Evolutionary conservation across 1,140 invertebrate species (phyloP).

Genomic region (Drosophila pseudoananassae): DNA sequence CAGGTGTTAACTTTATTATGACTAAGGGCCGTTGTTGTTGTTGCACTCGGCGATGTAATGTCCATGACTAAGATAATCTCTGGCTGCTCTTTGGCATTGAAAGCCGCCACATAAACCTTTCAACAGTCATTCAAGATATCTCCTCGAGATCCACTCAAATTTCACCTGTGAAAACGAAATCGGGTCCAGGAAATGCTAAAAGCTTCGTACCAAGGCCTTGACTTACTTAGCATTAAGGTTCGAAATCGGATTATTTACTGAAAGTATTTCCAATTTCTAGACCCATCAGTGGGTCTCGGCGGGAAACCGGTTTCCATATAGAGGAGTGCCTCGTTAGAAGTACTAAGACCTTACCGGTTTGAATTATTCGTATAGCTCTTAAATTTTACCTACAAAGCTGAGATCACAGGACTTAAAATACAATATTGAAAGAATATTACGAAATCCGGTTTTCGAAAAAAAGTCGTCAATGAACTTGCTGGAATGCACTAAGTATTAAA

Average conservation of each 20-base stretch:
- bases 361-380: conserved; percentile 13
- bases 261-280: conserved; percentile 34
- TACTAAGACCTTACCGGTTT: conserved; percentile 21
- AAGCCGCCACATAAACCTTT: conserved; percentile 18
- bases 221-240: conserved; percentile 20
- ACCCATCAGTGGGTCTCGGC: conserved; percentile 18
- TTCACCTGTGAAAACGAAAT: conserved; percentile 60
- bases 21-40: conserved; percentile 58
- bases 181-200: conserved; percentile 40
- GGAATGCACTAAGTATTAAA: neutral
- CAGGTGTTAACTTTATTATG: conserved; percentile 59
- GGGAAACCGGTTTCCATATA: conserved; percentile 29
- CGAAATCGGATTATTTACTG: conserved; percentile 19
- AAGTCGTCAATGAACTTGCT: neutral
- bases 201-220: conserved; percentile 17
- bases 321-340: conserved; percentile 15
- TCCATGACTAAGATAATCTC: conserved; percentile 62
- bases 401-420: conserved; percentile 31
- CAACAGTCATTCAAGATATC: conserved; percentile 27
- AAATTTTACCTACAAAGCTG: conserved; percentile 27
- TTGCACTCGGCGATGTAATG: conserved; percentile 53
- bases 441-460: conserved; percentile 16
- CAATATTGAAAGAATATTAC: conserved; percentile 7
- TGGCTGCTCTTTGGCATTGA: conserved; percentile 65
- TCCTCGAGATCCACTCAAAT: conserved; percentile 42